Percentiles rank a stretch among this genome's conserved stretches.
Evolutionary conservation across 2,113 vertebrate genomes (phyloP).

Genomic region (Cnemophilus loriae): DNA sequence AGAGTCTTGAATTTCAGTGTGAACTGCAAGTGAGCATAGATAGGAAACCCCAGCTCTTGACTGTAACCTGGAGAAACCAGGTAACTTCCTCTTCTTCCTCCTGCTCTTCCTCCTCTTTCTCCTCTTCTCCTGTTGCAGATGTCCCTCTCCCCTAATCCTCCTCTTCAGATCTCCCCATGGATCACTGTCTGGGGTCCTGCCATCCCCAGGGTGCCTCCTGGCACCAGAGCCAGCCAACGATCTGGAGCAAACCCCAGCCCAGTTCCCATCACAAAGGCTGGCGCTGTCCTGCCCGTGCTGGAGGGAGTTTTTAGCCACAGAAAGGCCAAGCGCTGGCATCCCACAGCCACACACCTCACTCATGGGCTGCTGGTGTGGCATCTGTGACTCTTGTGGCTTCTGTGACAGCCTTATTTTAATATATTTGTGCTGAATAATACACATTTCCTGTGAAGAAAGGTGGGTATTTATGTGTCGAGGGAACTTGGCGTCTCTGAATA

Average conservation of each 20-base stretch:
- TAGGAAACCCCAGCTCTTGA: not conserved
- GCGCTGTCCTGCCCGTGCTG: accelerated
- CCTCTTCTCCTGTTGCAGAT: not conserved
- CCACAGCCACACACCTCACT: accelerated
- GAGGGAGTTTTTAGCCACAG: not conserved
- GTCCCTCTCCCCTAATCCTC: not conserved
- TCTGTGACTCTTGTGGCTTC: not conserved
- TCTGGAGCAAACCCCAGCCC: not conserved
- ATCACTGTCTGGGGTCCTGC: accelerated
- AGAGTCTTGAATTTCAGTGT: not conserved
- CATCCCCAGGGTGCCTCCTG: accelerated
- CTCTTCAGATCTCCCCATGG: not conserved
- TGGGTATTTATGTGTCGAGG: not conserved
- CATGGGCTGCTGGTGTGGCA: not conserved
- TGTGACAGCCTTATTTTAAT: not conserved
- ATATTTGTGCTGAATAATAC: not conserved
- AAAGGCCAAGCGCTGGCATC: not conserved
- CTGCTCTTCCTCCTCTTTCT: too few relatives aligned
- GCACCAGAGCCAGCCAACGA: not conserved
- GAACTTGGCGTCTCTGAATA: not conserved
- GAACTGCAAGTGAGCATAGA: not conserved
- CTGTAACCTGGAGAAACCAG: not conserved
- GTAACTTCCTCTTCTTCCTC: not conserved
- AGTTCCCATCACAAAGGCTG: accelerated
- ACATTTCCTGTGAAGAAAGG: not conserved